Evolutionary conservation across 2,888 invertebrate genomes (phyloP).

Genomic region (Sinopyrophorus schimmeli): DNA sequence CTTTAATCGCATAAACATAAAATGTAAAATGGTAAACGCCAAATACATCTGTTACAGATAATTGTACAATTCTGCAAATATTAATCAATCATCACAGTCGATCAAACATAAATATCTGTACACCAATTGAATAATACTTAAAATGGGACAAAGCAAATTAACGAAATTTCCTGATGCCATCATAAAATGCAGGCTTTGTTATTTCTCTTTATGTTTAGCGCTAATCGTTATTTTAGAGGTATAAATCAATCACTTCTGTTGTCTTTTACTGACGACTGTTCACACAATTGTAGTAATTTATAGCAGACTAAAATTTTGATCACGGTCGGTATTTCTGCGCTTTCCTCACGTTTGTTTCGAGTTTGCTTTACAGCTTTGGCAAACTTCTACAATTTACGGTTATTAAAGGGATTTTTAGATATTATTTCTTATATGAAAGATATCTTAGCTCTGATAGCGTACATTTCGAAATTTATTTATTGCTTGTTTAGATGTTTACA

Average conservation of each 20-base stretch:
- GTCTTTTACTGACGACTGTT: slow-evolving; percentile 19
- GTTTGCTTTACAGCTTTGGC: too few species aligned
- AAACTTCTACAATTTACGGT: too few species aligned
- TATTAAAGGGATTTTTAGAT: too few species aligned
- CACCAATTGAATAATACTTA: slow-evolving; percentile 18
- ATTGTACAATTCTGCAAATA: slow-evolving; percentile 28
- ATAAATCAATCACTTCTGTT: slow-evolving; percentile 31
- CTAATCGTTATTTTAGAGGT: slow-evolving; percentile 25
- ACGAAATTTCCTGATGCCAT: slow-evolving; percentile 34
- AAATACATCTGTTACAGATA: slow-evolving; percentile 15
- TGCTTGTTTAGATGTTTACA: too few species aligned
- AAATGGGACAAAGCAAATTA: slow-evolving; percentile 33
- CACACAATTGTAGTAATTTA: slow-evolving; percentile 23
- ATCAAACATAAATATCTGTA: slow-evolving; percentile 2
- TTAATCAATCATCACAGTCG: slow-evolving; percentile 29
- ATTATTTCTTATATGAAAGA: too few species aligned
- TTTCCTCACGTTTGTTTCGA: slow-evolving; percentile 4
- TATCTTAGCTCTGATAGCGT: too few species aligned
- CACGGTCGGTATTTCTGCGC: slow-evolving; percentile 10
- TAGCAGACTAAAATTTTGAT: slow-evolving; percentile 21
- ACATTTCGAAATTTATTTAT: too few species aligned
- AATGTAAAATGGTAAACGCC: too few species aligned
- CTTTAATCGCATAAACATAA: too few species aligned
- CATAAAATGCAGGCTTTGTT: slow-evolving; percentile 31
- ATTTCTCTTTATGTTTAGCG: slow-evolving; percentile 25